Base-by-base conservation (phyloP, 2,797 vertebrate species). In the Psittacula echo region DNA sequence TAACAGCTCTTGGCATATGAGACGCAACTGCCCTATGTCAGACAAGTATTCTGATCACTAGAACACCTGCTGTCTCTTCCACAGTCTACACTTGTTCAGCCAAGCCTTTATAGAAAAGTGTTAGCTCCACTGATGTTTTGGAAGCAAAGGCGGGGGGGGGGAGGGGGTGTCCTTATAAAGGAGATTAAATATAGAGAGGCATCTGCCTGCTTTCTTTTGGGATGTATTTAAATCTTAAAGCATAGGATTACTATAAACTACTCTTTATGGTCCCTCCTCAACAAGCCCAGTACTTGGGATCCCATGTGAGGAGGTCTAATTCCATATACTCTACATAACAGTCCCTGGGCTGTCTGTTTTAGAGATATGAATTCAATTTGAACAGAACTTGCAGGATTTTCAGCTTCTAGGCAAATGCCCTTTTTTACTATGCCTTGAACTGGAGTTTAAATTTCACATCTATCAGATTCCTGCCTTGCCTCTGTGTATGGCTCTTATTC, bases 11-110 rank as follows among this genome's bases (percentile, higher is more conserved):
- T 41, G 54, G n/a, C 48, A 51, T 51, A 41, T 14, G n/a, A 30
- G 39, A 23, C 45, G 48, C 45, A 80, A 21, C 34, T 60, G 11
- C 19, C 58, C 30, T 65, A 7, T 22, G 13, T 47, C 51, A 37
- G 45, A 10, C 0, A 5, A 75, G 62, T 64, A 27, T 23, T 61
- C 42, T 50, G 54, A 79, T 39, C 30, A 21, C n/a, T 51, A 60
- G 58, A 70, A 45, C 24, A 58, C 9, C 7, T 44, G 21, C 41
- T 60, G 42, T 19, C 58, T 79, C n/a, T 72, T 71, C 26, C 65
- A 39, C 32, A 41, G 29, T 9, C 22, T 34, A 47, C 42, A 47
- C 0, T 0, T 15, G 20, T 70, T 71, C 3, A 6, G n/a, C 29
- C 41, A 83, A 27, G 27, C 24, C 32, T 80, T 53, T 66, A 66